Percentiles rank a stretch among this genome's conserved stretches.
phyloP scores from a whole-genome alignment of 2,113 vertebrate genomes.

The Plotosus lineatus region DNA sequence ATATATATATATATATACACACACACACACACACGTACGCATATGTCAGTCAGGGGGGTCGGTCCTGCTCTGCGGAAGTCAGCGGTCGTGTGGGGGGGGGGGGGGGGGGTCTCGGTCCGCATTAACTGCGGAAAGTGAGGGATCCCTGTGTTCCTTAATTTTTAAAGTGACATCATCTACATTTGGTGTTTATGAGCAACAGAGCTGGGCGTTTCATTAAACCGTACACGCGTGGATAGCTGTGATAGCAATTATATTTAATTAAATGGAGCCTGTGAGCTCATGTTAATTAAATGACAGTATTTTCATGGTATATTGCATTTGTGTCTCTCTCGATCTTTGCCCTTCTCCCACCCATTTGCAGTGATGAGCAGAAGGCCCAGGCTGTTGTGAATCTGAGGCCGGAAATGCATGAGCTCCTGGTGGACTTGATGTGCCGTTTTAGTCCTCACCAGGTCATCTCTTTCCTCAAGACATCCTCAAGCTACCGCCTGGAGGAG shows the following conservation, averaged over 20 bases:
- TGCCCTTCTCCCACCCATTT: slow-evolving; percentile 37
- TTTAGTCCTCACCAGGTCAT: slow-evolving; percentile 80
- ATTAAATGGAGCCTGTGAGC: background rate
- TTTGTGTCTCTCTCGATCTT: background rate
- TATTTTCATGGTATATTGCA: background rate
- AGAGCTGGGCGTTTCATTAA: background rate
- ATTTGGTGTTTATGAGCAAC: background rate
- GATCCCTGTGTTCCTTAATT: background rate
- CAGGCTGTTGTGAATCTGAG: slow-evolving; percentile 70
- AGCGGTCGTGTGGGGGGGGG: too few species aligned
- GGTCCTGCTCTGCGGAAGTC: too few species aligned
- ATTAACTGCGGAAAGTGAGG: too few species aligned
- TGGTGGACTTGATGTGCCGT: slow-evolving; percentile 83
- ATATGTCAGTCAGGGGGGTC: too few species aligned
- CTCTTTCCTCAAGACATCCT: slow-evolving; percentile 80
- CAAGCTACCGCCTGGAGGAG: slow-evolving; percentile 88
- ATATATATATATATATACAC: too few species aligned
- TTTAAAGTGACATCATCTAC: background rate
- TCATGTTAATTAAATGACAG: slow-evolving; percentile 17
- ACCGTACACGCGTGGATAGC: background rate
- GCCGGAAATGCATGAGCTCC: slow-evolving; percentile 79
- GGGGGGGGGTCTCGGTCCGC: too few species aligned
- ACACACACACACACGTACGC: too few species aligned
- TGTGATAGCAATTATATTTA: background rate
- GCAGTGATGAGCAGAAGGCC: slow-evolving; percentile 80